Base-by-base conservation (phyloP, 2,888 invertebrate species). In the Abrostola tripartita region DNA sequence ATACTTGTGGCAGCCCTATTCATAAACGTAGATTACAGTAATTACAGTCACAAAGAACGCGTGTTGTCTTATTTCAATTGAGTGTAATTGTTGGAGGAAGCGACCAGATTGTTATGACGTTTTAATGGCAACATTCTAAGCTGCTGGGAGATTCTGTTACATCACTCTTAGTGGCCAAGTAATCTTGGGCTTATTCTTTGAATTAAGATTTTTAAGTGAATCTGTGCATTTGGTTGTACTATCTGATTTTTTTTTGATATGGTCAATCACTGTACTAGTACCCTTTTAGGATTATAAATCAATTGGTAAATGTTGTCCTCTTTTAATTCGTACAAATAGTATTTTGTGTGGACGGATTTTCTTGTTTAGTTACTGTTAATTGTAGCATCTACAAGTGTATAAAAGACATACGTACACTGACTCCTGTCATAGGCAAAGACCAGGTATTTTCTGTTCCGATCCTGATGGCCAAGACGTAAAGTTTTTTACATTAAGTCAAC, bases 31-130 rank as follows among this genome's bases (percentile, higher is more conserved):
- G 35, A 56, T 60, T 53, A 51, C 41, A 60, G 53, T 72, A 68
- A 72, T 68, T 60, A 64, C 12, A 50, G 56, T 57, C 12, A 68
- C 53, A 72, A 24, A 57, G 10, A 44, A 47, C 40, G 57, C 63
- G 60, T 47, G 44, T 64, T 73, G 68, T 71, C 52, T 71, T 63
- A 55, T 61, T 68, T 54, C 60, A 73, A 73, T 71, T 64, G 68
- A 54, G 49, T 58, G 41, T 73, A 73, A 71, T 68, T 73, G 68
- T 64, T 49, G 37, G 10, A 38, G 37, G 10, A 38, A 47, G 37
- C 57, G 37, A n/a, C 58, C 57, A 61, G 71, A 72, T 74, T 73
- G 74, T 55, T 54, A 53, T 57, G 42, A 47, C 42, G 37, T 38
- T 24, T 59, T 56, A 59, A 62, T 72, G 58, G 58, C 36, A 50